Evolutionary conservation across 2,797 vertebrate species (phyloP).

Genomic region (Epinephelus awoara): DNA sequence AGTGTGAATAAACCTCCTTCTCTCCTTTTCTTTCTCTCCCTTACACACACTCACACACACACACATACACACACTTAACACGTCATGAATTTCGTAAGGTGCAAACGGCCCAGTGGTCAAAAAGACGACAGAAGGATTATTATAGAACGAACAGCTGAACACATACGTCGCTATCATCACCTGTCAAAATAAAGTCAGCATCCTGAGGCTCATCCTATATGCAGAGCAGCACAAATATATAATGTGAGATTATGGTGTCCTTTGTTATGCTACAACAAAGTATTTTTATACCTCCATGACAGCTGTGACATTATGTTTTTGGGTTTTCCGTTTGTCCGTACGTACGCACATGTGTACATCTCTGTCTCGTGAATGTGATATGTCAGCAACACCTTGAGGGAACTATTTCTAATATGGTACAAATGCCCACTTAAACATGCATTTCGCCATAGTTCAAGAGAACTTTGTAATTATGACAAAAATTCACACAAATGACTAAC

Average conservation of each 20-base stretch:
- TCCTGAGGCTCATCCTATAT: not conserved
- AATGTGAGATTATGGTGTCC: not conserved
- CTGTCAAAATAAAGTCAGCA: not conserved
- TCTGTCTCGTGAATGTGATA: no score
- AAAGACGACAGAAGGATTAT: slow-evolving; percentile 13
- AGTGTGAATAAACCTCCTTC: slow-evolving; percentile 16
- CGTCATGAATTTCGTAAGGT: slow-evolving; percentile 3
- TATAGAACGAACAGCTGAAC: not conserved
- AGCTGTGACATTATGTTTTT: no score
- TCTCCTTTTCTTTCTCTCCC: not conserved
- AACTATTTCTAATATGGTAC: no score
- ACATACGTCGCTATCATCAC: not conserved
- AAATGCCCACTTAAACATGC: no score
- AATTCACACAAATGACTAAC: no score
- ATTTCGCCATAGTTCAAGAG: no score
- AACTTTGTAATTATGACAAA: no score
- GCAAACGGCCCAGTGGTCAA: slow-evolving; percentile 1
- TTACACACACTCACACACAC: slow-evolving; percentile 2
- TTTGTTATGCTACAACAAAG: not conserved
- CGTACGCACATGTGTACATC: no score
- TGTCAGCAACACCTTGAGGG: no score
- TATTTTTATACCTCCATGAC: not conserved
- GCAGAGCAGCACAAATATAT: no score
- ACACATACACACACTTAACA: slow-evolving; percentile 13
- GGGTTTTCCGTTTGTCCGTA: no score